Evolutionary conservation across 2,113 vertebrate species (phyloP), one percentile per base, ranked within the genome.

Genomic region (Atlantisia rogersi): DNA sequence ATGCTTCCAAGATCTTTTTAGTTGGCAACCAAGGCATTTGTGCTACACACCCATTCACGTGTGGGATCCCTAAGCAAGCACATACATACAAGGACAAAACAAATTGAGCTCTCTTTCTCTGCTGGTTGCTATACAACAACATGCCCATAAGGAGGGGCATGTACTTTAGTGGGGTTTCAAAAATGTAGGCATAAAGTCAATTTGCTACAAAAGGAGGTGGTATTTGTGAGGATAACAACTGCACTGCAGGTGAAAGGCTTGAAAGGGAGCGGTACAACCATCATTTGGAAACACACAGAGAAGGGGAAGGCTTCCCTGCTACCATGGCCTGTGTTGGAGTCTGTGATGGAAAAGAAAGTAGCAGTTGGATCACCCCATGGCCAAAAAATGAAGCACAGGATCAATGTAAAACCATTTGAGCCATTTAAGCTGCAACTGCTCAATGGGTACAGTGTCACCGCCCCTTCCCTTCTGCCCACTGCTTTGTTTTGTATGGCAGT

Each of bases 261-360:
- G 5, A 71, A 83, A 67, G 15, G 29, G 12, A 79, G 35, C 2
- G 22, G 5, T 24, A 67, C 29, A 74, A 35, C 18, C 48, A 59
- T 11, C 15, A 5, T 53, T 15, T 83, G 19, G 18, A 50, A 92
- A 26, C 0, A 0, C 7, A 31, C 1, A 22, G 52, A 35, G 52
- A 14, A 14, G 7, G 10, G 6, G 2, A 70, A 55, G 9, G 1
- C 5, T 78, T 37, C 46, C n/a, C 32, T 63, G 28, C 26, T 17
- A 10, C 17, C 8, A 14, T 0, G 2, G 2, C 17, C 86, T 63
- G 32, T 0, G 0, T 1, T 58, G 39, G 46, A 70, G 29, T 29
- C 58, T 29, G 62, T 1, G 1, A 32, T 21, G 28, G 64, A 62
- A 81, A 50, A 74, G 25, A 46, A 46, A 76, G 26, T 7, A 53